Conservation (phyloP, 2,797 vertebrate species). For the Labeo calbasu region DNA sequence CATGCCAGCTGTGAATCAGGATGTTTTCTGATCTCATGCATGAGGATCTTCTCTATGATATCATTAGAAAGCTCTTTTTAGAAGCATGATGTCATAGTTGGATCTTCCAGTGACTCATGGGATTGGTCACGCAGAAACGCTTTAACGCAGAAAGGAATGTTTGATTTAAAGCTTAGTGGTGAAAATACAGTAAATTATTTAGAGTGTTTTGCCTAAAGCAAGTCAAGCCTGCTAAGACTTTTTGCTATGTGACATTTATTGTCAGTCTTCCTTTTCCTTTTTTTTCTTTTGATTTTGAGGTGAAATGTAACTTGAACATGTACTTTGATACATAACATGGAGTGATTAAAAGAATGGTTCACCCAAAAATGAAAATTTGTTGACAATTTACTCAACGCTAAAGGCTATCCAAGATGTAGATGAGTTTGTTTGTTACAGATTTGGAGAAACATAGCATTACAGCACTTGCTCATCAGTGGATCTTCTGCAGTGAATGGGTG, state of each 20-base stretch:
- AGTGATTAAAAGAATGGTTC: neutral
- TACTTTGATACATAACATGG: neutral
- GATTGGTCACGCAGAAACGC: slow-evolving; percentile 10
- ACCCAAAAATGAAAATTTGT: neutral
- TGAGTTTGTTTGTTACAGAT: neutral
- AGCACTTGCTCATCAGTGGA: neutral
- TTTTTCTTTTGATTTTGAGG: neutral
- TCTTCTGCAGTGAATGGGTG: neutral
- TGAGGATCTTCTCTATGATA: neutral
- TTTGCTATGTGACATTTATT: neutral
- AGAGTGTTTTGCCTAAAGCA: neutral
- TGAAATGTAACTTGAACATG: neutral
- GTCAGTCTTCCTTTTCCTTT: neutral
- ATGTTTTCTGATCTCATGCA: slow-evolving; percentile 11
- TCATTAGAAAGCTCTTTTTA: slow-evolving; percentile 24
- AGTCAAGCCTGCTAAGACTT: neutral
- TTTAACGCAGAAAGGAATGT: neutral
- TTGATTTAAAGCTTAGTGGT: neutral
- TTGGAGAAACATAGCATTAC: neutral
- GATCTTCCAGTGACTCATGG: slow-evolving; percentile 19
- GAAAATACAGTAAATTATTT: neutral
- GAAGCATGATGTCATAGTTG: slow-evolving; percentile 36
- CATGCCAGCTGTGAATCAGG: slow-evolving; percentile 1
- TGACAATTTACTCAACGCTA: neutral
- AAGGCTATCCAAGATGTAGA: neutral